Evolutionary conservation across 2,797 vertebrate genomes (phyloP).

Genomic region (Carcharodon carcharias): DNA sequence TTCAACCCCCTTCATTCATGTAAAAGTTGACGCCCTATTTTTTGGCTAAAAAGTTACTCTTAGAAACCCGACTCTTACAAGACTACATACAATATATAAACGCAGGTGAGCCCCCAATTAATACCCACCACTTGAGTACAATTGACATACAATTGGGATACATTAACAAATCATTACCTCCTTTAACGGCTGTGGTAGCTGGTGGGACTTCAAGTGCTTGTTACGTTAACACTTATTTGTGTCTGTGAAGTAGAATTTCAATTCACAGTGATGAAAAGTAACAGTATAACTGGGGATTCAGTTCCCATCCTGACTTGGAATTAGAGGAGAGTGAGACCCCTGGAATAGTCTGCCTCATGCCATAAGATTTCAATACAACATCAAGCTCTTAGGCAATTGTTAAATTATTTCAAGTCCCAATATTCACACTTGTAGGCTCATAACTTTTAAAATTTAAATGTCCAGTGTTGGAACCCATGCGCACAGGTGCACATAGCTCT

Average conservation of each 20-base stretch:
- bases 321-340: not conserved
- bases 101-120: no score
- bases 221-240: not conserved
- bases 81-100: no score
- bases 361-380: not conserved
- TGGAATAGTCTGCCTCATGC: not conserved
- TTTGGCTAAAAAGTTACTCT: no score
- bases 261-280: not conserved
- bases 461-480: not conserved
- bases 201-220: not conserved
- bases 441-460: not conserved
- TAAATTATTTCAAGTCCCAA: not conserved
- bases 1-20: no score
- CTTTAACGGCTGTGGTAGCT: not conserved
- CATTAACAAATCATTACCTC: not conserved
- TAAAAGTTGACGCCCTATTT: no score
- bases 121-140: no score
- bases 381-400: not conserved
- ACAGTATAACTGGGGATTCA: not conserved
- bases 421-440: not conserved
- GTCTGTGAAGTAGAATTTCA: not conserved
- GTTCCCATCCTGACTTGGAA: not conserved
- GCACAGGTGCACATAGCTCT: not conserved
- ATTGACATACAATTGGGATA: no score
- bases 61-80: no score